These are phyloP conservation scores for Polyploca ridens DNA, from an alignment of 2,888 invertebrate genomes.

Conservation along the genomic window DNA sequence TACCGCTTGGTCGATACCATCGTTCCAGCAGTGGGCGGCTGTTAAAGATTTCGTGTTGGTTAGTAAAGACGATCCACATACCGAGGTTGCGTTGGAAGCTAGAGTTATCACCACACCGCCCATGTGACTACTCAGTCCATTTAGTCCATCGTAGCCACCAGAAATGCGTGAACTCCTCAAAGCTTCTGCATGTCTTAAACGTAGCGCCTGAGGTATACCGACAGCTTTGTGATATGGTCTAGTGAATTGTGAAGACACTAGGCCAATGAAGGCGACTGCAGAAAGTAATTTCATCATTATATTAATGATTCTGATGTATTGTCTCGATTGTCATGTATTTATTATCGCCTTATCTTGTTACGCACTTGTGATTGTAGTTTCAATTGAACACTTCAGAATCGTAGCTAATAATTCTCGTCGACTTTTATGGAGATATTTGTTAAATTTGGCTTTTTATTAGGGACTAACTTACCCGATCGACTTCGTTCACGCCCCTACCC, in stretches of 20 bases:
- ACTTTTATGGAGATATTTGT: background rate
- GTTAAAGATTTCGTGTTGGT: slow-evolving; percentile 35
- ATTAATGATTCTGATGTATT: no score
- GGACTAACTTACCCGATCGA: no score
- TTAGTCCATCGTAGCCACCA: background rate
- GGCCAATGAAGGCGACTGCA: background rate
- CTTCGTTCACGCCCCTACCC: no score
- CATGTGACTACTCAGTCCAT: slow-evolving; percentile 11
- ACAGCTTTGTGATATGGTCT: background rate
- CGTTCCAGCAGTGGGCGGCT: slow-evolving; percentile 46
- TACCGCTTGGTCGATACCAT: slow-evolving; percentile 30
- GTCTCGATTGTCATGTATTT: background rate
- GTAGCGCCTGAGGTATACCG: background rate
- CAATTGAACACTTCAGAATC: background rate
- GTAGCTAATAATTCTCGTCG: no score
- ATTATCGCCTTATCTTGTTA: background rate
- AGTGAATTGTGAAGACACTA: background rate
- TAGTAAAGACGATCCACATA: slow-evolving; percentile 38
- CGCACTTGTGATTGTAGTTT: background rate
- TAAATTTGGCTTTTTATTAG: no score
- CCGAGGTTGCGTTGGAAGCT: slow-evolving; percentile 24
- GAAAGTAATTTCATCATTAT: background rate
- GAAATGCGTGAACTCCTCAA: background rate
- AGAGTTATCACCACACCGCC: slow-evolving; percentile 36
- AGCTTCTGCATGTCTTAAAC: background rate